phyloP scores from a whole-genome alignment of 2,888 invertebrate genomes.

The Eustalomyia histrio region DNA sequence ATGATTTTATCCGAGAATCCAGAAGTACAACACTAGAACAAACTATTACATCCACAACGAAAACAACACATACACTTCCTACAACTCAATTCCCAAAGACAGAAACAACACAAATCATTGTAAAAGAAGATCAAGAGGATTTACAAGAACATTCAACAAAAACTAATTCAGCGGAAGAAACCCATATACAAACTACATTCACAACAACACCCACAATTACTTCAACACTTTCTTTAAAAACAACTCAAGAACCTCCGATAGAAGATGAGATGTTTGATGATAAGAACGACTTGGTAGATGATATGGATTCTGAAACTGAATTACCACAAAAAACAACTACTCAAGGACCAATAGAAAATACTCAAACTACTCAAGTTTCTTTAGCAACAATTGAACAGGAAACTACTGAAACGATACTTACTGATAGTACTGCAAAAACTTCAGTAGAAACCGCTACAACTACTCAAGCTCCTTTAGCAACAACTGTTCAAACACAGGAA shows the following conservation, averaged over 20 bases:
- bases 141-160: neutral
- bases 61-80: conserved; percentile 21
- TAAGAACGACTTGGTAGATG: neutral
- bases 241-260: neutral
- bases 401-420: too few relatives aligned
- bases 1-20: conserved; percentile 6
- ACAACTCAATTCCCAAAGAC: neutral
- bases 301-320: too few relatives aligned
- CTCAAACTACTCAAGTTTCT: neutral
- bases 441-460: too few relatives aligned
- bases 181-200: neutral
- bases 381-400: too few relatives aligned
- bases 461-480: too few relatives aligned
- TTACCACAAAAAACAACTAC: too few relatives aligned
- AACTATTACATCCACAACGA: neutral
- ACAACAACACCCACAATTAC: neutral
- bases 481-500: too few relatives aligned
- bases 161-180: too few relatives aligned
- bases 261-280: too few relatives aligned
- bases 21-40: conserved; percentile 5
- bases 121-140: neutral
- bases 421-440: too few relatives aligned
- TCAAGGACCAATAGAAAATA: too few relatives aligned
- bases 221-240: neutral
- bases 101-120: neutral